These are phyloP conservation scores for Patella depressa DNA, from an alignment of 2,888 invertebrate species.

Conservation along the genomic window DNA sequence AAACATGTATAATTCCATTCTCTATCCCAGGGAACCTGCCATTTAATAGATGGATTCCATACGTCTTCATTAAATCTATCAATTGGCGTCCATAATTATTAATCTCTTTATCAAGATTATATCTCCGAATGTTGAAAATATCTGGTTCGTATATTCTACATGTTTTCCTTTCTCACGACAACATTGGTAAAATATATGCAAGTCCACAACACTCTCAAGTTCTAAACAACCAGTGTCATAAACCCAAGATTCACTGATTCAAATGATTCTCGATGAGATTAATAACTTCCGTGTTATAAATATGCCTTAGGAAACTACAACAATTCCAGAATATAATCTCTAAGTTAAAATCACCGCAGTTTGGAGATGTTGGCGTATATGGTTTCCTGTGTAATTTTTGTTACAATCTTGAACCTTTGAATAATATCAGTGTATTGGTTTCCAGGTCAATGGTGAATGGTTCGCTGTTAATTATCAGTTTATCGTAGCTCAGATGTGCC, in stretches of 20 bases:
- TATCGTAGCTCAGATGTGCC: neutral
- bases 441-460: neutral
- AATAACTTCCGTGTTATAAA: neutral
- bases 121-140: neutral
- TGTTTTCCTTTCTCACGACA: constrained; percentile 1
- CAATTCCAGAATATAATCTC: neutral
- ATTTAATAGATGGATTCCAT: neutral
- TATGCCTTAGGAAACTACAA: neutral
- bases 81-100: constrained; percentile 2
- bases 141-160: neutral
- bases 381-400: no score
- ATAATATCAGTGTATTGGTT: neutral
- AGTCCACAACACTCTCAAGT: neutral
- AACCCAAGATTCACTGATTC: neutral
- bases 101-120: neutral
- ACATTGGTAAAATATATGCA: neutral
- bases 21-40: neutral
- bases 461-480: neutral
- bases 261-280: neutral
- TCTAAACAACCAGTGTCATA: neutral
- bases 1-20: neutral
- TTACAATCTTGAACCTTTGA: neutral
- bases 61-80: neutral
- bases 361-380: no score
- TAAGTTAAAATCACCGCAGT: neutral